Base-by-base conservation (phyloP, 2,113 vertebrate genomes). In the Emberiza fucata region DNA sequence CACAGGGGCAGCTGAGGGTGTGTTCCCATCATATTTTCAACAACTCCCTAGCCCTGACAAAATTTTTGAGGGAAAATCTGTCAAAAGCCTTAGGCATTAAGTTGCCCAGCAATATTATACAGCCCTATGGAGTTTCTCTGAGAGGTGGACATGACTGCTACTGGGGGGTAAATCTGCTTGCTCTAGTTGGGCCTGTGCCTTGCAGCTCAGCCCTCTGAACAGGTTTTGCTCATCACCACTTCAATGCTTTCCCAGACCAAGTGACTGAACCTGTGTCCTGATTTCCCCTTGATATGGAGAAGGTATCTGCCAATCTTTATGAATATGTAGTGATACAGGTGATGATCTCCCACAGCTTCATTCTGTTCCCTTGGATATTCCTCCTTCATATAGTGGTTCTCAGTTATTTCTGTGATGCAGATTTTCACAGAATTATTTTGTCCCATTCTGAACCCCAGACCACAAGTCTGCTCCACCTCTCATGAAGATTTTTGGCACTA, bases 1-100 rank as follows among this genome's bases (percentile, higher is more conserved):
- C 23, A 29, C 6, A 0, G 0, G 28, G 64, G 61, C 0, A 0
- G 44, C 61, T 90, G n/a, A 87, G n/a, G 9, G 3, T 12, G 1
- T 51, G 12, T 85, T 87, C 35, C 50, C 40, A 5, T 7, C 31
- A 27, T 31, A 29, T 70, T 85, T 81, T 56, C 25, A 71, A 44
- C 27, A 81, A 9, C 5, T 63, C 51, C 27, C 14, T 60, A 60
- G 14, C 14, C 8, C 45, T 75, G 33, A 5, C 2, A 8, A 65
- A 33, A 54, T 39, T 78, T 78, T 42, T 23, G 11, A 66, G 45
- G 27, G 40, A 75, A 75, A 75, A 60, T 72, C 12, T 79, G 6
- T n/a, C 22, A 60, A 81, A 91, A 39, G 9, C 6, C 9, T 47
- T 35, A 37, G 33, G 17, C 9, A 4, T 44, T 29, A 39, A 39